Evolutionary conservation across 2,797 vertebrate species (phyloP).

Genomic region (Rhinogobio ventralis): DNA sequence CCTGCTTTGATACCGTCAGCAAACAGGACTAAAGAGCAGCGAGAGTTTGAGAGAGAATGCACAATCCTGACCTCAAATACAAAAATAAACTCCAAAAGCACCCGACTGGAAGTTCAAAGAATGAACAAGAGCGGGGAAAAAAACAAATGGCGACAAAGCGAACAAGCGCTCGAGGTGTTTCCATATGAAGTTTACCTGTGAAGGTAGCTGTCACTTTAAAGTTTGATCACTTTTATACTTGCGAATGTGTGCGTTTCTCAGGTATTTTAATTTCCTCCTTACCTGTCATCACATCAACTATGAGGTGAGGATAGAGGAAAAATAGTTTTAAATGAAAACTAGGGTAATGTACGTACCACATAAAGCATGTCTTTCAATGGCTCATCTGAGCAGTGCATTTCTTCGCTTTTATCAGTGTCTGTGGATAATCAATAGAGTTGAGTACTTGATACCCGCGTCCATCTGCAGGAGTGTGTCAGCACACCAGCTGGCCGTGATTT

Average conservation of each 20-base stretch:
- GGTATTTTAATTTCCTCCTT: slow-evolving; percentile 9
- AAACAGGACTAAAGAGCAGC: slow-evolving; percentile 26
- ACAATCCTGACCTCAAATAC: slow-evolving; percentile 58
- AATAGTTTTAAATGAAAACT: slow-evolving; percentile 13
- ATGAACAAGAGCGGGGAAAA: slow-evolving; percentile 12
- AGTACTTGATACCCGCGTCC: slow-evolving; percentile 40
- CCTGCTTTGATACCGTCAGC: slow-evolving; percentile 30
- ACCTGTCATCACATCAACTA: neutral
- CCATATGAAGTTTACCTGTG: slow-evolving; percentile 36
- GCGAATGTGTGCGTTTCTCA: neutral
- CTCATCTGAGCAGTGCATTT: neutral
- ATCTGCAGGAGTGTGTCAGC: slow-evolving; percentile 51
- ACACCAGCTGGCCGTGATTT: slow-evolving; percentile 49
- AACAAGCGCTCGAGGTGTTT: slow-evolving; percentile 38
- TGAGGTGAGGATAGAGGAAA: slow-evolving; percentile 7
- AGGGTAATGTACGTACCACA: neutral
- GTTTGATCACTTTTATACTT: slow-evolving; percentile 38
- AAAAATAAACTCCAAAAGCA: slow-evolving; percentile 65
- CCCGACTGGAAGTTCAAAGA: slow-evolving; percentile 45
- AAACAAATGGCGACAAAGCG: slow-evolving; percentile 45
- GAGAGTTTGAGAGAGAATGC: slow-evolving; percentile 31
- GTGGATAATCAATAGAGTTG: slow-evolving; percentile 44
- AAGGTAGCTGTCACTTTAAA: slow-evolving; percentile 60
- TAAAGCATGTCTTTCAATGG: neutral
- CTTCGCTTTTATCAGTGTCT: slow-evolving; percentile 5